Evolutionary conservation across 2,797 vertebrate genomes (phyloP).

Genomic region (Phrynocephalus vlangalii): DNA sequence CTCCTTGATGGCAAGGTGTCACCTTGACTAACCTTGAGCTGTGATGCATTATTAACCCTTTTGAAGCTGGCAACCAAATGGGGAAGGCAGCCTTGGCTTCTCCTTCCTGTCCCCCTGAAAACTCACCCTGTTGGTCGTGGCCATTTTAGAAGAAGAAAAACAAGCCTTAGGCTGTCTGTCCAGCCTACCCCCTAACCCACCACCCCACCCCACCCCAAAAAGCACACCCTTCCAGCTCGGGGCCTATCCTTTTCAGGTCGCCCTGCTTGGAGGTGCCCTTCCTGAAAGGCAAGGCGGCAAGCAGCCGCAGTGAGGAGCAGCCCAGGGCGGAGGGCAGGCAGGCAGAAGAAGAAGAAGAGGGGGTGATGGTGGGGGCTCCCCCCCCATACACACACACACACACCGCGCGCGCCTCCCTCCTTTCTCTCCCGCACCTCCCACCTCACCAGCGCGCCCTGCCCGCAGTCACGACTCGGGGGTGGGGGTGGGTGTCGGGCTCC

Average conservation of each 20-base stretch:
- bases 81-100: neutral
- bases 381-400: neutral
- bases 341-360: constrained; percentile 15
- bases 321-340: neutral
- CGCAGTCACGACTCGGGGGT: constrained; percentile 67
- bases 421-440: constrained; percentile 28
- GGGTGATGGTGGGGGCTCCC: constrained; percentile 5
- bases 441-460: neutral
- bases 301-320: constrained; percentile 12
- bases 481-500: constrained; percentile 48
- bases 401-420: neutral
- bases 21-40: constrained; percentile 93
- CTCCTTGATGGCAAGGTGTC: constrained; percentile 61
- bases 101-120: neutral
- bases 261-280: constrained; percentile 4
- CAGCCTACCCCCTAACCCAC: too few relatives aligned
- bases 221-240: neutral
- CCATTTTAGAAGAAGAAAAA: neutral
- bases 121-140: neutral
- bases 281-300: constrained; percentile 4
- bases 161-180: neutral
- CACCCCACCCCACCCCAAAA: neutral
- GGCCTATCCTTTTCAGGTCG: constrained; percentile 42
- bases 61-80: constrained; percentile 31
- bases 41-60: constrained; percentile 93